Percentiles rank a stretch among this genome's conserved stretches.
Evolutionary conservation across 1,140 invertebrate species (phyloP).

Genomic region (Anadara kagoshimensis): DNA sequence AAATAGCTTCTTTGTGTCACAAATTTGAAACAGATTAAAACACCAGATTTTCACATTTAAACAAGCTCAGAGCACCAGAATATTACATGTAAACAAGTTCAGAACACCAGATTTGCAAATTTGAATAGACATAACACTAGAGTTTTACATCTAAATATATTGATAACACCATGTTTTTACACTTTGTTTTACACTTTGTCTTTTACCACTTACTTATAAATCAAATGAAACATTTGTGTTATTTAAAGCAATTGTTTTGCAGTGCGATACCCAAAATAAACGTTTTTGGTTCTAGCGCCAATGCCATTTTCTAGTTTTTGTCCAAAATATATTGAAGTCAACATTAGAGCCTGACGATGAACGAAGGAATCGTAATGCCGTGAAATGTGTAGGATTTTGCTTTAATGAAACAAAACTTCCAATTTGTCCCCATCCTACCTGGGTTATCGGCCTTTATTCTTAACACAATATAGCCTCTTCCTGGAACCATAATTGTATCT

Average conservation of each 20-base stretch:
- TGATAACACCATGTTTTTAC: no score
- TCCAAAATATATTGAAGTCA: no score
- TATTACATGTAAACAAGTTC: background rate
- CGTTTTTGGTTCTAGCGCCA: no score
- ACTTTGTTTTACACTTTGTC: no score
- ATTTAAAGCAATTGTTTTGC: no score
- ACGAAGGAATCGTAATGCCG: background rate
- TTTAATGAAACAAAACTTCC: background rate
- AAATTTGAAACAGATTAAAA: background rate
- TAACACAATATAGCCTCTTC: constrained; percentile 80
- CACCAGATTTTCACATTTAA: background rate
- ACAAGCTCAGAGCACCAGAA: background rate
- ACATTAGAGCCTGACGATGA: background rate
- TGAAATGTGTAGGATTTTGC: background rate
- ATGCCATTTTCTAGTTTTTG: no score
- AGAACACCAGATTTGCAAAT: background rate
- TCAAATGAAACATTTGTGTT: no score
- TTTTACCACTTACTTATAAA: no score
- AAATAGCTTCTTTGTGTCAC: background rate
- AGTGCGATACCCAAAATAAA: no score
- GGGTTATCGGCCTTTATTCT: constrained; percentile 76
- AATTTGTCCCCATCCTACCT: constrained; percentile 3
- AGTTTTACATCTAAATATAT: no score
- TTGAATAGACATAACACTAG: background rate
- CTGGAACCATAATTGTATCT: constrained; percentile 82